These are phyloP conservation scores for Xanthorhoe spadicearia DNA, from an alignment of 2,888 invertebrate species.

Conservation along the genomic window DNA sequence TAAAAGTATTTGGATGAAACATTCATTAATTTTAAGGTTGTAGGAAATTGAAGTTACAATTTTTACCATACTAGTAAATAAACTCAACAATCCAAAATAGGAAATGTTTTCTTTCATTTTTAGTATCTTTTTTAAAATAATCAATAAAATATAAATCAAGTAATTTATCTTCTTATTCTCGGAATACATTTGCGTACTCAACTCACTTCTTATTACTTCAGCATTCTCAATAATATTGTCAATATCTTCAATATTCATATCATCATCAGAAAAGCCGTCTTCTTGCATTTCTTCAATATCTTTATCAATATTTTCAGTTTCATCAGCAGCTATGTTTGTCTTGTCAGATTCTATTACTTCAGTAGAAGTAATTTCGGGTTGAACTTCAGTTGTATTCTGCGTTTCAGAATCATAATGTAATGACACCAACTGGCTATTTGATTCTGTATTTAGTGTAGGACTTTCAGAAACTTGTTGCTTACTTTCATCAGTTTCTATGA, in stretches of 20 bases:
- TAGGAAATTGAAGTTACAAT: too few relatives aligned
- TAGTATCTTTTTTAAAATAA: too few relatives aligned
- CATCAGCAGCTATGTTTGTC: not conserved
- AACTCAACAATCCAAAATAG: too few relatives aligned
- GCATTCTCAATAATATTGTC: constrained; percentile 71
- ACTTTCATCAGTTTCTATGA: constrained; percentile 1
- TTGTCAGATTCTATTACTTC: constrained; percentile 15
- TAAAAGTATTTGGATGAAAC: too few relatives aligned
- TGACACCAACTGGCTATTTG: constrained; percentile 55
- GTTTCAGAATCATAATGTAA: constrained; percentile 60
- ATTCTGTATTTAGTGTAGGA: constrained; percentile 37
- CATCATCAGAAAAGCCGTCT: constrained; percentile 68
- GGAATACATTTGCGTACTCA: constrained; percentile 29
- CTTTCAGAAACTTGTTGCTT: not conserved
- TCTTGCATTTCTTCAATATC: constrained; percentile 38
- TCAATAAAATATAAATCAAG: too few relatives aligned
- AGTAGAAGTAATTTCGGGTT: not conserved
- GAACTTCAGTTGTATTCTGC: constrained; percentile 21
- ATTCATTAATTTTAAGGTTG: too few relatives aligned
- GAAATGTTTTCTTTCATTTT: too few relatives aligned
- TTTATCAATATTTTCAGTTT: constrained; percentile 16
- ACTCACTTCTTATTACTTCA: constrained; percentile 60
- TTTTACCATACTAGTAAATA: too few relatives aligned
- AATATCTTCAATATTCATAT: constrained; percentile 69
- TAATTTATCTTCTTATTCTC: not conserved